Base-by-base conservation (phyloP, 2,888 invertebrate species). In the Synergus umbraculus region DNA sequence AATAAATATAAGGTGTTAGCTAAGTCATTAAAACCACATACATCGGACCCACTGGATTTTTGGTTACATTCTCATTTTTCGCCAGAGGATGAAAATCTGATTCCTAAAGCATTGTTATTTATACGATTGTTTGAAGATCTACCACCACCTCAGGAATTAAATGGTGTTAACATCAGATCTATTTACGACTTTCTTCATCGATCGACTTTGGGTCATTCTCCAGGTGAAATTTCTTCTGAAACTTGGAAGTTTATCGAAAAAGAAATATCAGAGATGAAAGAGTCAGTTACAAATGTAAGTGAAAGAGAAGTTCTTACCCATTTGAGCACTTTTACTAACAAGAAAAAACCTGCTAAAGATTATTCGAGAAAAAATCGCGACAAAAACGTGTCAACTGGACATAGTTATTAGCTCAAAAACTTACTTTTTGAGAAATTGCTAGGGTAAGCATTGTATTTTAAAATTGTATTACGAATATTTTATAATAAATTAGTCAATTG, bases 271-370 rank as follows among this genome's bases (percentile, higher is more conserved):
- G 29, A n/a, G 2, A 49, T 37, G n/a, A 37, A 29, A 54, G 54
- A 73, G 9, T 54, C n/a, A 41, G 49, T 73, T 54, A n/a, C 54
- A 15, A 37, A 8, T 73, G 10, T 15, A n/a, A 73, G 29, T 73
- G 73, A 73, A 54, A 73, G 37, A 54, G 73, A 73, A 73, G 73
- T 73, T 49, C 73, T 73, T 49, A 73, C 54, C 0, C 29, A 73
- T 54, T 22, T 73, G 13, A 73, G 49, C 37, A 73, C 73, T n/a
- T 37, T 73, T 9, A 37, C 7, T 54, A 54, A 2, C 4, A 73
- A n/a, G 12, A 15, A 46, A 8, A 73, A 73, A 10, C 73, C 73
- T n/a, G 9, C 15, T 37, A 54, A 12, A 41, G 73, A 73, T 54
- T 73, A 73, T 54, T 22, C 73, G 1, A 54, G 73, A 73, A 54